Conservation (phyloP, 2,113 vertebrate genomes). For the Syngnathoides biaculeatus region DNA sequence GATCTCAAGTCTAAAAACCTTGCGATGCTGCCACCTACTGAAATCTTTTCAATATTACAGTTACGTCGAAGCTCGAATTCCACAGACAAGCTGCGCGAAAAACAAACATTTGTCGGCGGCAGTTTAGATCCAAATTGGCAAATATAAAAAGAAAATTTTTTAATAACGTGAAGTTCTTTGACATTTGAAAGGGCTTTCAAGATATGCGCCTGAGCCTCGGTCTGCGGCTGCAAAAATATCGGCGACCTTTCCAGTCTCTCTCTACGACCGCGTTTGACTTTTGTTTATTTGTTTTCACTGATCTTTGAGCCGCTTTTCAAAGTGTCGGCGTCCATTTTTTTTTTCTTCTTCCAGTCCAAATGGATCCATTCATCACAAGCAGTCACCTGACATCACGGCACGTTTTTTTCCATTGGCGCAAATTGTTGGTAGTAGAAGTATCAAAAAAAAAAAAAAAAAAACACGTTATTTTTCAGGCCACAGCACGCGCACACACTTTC, state of each 20-base stretch:
- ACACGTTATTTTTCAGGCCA: not conserved
- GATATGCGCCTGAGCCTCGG: not conserved
- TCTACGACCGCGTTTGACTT: not conserved
- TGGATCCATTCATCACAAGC: conserved; percentile 7
- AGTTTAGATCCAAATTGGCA: no score
- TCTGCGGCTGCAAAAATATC: not conserved
- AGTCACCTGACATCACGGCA: not conserved
- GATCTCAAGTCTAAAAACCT: no score
- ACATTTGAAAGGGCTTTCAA: no score
- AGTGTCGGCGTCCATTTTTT: not conserved
- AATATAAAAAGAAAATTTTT: no score
- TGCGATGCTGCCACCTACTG: no score
- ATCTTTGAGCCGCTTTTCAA: not conserved
- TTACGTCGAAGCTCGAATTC: no score
- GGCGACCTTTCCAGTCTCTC: not conserved
- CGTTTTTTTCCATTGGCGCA: conserved; percentile 2
- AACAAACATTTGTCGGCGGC: no score
- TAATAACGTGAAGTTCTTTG: no score
- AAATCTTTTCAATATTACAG: no score
- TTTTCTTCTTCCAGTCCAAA: not conserved
- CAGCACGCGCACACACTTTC: conserved; percentile 1
- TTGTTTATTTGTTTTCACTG: not conserved
- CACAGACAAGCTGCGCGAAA: no score
- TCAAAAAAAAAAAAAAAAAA: conserved; percentile 4
- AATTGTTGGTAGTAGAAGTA: not conserved